A percentile compares a stretch with the other conserved stretches of the same genome.
Conservation (phyloP, 2,797 vertebrate species). For the Ataeniobius toweri region DNA sequence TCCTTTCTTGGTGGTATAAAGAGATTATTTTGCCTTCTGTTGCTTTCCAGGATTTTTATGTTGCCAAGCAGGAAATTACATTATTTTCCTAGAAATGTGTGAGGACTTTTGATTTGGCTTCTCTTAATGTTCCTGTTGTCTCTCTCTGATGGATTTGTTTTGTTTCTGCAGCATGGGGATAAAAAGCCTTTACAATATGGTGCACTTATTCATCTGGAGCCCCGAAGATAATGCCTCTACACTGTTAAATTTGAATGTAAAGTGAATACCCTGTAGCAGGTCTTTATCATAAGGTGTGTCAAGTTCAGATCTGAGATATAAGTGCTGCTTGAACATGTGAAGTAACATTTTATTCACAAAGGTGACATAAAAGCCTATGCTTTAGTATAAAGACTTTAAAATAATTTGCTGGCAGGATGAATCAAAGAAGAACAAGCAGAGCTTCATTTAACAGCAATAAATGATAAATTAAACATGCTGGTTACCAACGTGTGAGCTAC, state of each 20-base stretch:
- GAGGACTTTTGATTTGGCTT: conserved; percentile 9
- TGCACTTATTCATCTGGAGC: conserved; percentile 2
- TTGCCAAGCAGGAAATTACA: not conserved
- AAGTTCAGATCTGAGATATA: not conserved
- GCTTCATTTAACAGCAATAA: conserved; percentile 6
- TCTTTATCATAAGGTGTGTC: not conserved
- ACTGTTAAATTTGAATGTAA: not conserved
- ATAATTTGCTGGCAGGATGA: conserved; percentile 19
- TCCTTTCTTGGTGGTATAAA: not conserved
- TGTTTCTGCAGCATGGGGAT: conserved; percentile 1
- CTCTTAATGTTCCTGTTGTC: conserved; percentile 8
- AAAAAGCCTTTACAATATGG: conserved; percentile 1
- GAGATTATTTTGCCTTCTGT: not conserved
- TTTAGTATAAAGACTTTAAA: not conserved
- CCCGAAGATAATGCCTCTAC: not conserved
- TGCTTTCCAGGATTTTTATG: conserved; percentile 11
- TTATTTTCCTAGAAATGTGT: not conserved
- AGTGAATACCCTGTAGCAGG: not conserved
- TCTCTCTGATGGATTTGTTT: conserved; percentile 11
- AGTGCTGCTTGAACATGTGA: not conserved
- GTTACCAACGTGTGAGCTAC: not conserved
- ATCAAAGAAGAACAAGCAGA: conserved; percentile 8
- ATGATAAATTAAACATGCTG: conserved; percentile 5
- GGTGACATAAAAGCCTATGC: not conserved
- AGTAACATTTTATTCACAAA: not conserved